These are phyloP conservation scores for Melanotaenia trifasciata DNA, from an alignment of 2,797 vertebrate genomes.

Conservation along the genomic window DNA sequence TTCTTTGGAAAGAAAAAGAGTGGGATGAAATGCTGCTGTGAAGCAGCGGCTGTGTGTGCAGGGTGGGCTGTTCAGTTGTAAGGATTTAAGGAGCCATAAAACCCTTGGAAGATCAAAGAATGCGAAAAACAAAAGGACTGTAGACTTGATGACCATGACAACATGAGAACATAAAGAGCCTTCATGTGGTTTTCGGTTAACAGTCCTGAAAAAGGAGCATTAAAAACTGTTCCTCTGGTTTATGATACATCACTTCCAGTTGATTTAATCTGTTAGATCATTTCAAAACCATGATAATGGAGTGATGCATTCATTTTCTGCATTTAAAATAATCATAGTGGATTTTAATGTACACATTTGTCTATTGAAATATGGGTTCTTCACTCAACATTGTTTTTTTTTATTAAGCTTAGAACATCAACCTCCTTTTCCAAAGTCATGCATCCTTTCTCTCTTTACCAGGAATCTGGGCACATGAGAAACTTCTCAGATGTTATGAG, in stretches of 20 bases:
- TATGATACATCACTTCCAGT: background rate
- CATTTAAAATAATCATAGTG: background rate
- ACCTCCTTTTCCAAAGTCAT: background rate
- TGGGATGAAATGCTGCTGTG: constrained; percentile 25
- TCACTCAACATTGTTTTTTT: background rate
- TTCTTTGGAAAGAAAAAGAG: constrained; percentile 12
- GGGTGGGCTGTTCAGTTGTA: constrained; percentile 32
- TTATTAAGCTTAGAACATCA: background rate
- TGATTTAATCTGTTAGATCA: background rate
- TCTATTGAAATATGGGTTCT: background rate
- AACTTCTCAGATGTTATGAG: background rate
- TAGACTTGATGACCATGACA: constrained; percentile 10
- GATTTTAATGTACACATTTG: background rate
- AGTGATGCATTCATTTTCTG: no score
- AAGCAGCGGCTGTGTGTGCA: background rate
- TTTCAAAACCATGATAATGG: background rate
- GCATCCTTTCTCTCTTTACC: background rate
- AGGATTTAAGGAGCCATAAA: constrained; percentile 30
- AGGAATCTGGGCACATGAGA: background rate
- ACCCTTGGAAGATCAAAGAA: constrained; percentile 27
- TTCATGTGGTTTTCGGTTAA: background rate
- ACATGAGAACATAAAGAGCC: background rate
- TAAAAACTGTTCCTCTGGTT: background rate
- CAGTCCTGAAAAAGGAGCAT: background rate
- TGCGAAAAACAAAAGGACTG: background rate